Conservation (phyloP, 2,113 vertebrate species). For the Calypte anna region DNA sequence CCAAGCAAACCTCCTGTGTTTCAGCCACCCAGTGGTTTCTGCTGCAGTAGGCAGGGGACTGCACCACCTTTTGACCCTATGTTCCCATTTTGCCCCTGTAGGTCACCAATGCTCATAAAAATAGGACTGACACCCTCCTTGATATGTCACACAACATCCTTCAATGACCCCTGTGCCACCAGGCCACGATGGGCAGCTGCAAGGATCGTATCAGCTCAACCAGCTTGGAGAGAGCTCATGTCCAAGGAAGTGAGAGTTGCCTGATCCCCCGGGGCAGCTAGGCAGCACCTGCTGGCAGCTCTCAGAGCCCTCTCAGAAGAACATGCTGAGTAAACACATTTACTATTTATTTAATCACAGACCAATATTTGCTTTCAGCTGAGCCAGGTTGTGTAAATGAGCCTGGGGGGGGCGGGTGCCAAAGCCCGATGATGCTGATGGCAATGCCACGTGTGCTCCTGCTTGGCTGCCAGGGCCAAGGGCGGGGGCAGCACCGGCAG, state of each 20-base stretch:
- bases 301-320: slow-evolving; percentile 11
- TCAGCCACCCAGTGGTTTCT: background rate
- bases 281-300: background rate
- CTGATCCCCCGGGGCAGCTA: background rate
- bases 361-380: slow-evolving; percentile 67
- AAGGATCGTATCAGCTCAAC: background rate
- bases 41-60: background rate
- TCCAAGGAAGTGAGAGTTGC: background rate
- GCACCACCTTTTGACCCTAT: background rate
- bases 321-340: slow-evolving; percentile 47
- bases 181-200: rapidly evolving
- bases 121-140: background rate
- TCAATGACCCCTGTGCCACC: background rate
- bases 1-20: background rate
- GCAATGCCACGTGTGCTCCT: background rate
- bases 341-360: slow-evolving; percentile 63
- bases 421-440: background rate
- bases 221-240: background rate
- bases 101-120: background rate
- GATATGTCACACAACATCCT: rapidly evolving
- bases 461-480: background rate
- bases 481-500: background rate
- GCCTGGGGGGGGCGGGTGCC: background rate
- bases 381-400: slow-evolving; percentile 33
- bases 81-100: background rate